Evolutionary conservation across 2,797 vertebrate genomes (phyloP).

Genomic region (Lutjanus argentimaculatus): DNA sequence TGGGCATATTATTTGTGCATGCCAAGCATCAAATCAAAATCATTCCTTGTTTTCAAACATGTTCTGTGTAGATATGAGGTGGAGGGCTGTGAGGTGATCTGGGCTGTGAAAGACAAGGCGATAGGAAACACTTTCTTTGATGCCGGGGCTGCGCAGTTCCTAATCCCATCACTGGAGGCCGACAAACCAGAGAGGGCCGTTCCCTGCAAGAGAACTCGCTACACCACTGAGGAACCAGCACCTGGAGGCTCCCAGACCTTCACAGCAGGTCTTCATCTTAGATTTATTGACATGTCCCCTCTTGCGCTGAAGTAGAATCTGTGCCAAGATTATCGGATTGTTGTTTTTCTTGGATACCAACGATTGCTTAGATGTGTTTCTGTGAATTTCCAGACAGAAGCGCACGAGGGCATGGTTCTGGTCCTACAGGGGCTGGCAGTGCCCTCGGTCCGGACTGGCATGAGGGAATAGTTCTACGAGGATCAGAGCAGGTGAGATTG

Average conservation of each 20-base stretch:
- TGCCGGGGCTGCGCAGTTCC: constrained; percentile 94
- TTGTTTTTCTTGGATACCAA: background rate
- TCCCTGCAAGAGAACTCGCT: constrained; percentile 90
- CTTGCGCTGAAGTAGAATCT: background rate
- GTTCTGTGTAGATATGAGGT: constrained; percentile 89
- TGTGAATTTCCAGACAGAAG: constrained; percentile 70
- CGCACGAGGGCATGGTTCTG: constrained; percentile 49
- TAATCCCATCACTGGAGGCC: constrained; percentile 89
- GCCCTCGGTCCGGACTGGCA: constrained; percentile 98
- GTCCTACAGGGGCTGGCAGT: constrained; percentile 85
- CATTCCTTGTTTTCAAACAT: background rate
- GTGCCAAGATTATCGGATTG: background rate
- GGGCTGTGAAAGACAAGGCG: constrained; percentile 96
- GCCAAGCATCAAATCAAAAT: too few species aligned
- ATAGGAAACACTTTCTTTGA: constrained; percentile 98
- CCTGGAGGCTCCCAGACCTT: constrained; percentile 63
- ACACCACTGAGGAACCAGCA: constrained; percentile 82
- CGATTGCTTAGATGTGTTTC: background rate
- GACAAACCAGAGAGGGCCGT: constrained; percentile 80
- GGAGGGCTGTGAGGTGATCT: constrained; percentile 94
- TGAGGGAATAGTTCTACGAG: constrained; percentile 90
- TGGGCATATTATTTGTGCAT: too few species aligned
- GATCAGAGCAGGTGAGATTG: constrained; percentile 87
- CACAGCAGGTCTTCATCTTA: constrained; percentile 69
- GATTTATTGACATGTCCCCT: background rate